Evolutionary conservation across 1,140 invertebrate genomes (phyloP).

Genomic region (Tetramorium parvispinum): DNA sequence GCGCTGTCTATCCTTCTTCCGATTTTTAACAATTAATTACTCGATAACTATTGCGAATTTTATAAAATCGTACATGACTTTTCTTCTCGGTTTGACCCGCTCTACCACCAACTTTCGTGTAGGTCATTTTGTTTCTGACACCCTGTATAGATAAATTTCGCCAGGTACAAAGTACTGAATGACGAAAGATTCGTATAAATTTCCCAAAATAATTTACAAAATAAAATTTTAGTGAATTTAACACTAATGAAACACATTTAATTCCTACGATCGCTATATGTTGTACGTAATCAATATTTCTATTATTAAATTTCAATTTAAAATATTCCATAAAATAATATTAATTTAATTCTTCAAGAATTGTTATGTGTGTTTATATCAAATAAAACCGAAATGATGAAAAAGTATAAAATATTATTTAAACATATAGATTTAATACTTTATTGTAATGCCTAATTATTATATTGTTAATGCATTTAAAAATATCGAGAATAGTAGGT

Average conservation of each 20-base stretch:
- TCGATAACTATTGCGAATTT: no score
- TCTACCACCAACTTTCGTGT: no score
- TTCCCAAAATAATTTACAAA: background rate
- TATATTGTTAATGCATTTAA: background rate
- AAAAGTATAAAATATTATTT: background rate
- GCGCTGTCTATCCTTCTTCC: no score
- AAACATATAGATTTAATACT: slow-evolving; percentile 1
- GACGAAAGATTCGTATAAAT: background rate
- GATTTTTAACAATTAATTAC: no score
- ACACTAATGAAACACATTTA: background rate
- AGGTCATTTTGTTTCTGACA: no score
- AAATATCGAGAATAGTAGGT: background rate
- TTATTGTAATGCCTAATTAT: background rate
- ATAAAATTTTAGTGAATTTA: background rate
- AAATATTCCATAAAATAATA: background rate
- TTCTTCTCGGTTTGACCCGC: no score
- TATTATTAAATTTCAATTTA: background rate
- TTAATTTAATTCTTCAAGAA: background rate
- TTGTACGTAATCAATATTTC: background rate
- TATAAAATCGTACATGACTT: no score
- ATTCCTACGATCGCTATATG: background rate
- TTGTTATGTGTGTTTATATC: background rate
- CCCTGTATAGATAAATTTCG: background rate
- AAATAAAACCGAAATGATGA: background rate
- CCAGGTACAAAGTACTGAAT: background rate